Percentiles rank a stretch among this genome's conserved stretches.
Evolutionary conservation across 1,140 invertebrate species (phyloP).

Genomic region (Lasioglossum albipes): DNA sequence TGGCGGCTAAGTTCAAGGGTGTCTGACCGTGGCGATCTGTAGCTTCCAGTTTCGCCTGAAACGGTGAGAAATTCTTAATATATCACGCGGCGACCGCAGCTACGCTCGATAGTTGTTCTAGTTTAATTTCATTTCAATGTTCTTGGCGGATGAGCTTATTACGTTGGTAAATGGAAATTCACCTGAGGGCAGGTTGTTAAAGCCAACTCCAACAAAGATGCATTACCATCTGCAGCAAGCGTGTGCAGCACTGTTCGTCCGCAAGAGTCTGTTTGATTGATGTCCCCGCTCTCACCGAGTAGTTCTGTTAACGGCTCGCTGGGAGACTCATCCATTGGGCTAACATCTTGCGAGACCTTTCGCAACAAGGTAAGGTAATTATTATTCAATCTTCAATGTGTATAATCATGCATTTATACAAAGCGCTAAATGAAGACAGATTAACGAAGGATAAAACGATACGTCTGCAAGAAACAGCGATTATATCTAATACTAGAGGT

Average conservation of each 20-base stretch:
- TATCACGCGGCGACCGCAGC: too few species aligned
- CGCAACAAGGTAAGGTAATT: background rate
- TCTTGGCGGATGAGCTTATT: background rate
- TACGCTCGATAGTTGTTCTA: background rate
- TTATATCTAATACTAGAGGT: too few species aligned
- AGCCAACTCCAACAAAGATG: slow-evolving; percentile 83
- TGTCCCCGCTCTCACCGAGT: slow-evolving; percentile 77
- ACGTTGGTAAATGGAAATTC: slow-evolving; percentile 32
- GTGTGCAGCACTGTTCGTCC: slow-evolving; percentile 88
- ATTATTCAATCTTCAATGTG: background rate
- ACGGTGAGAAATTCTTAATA: background rate
- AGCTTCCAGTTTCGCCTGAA: slow-evolving; percentile 82
- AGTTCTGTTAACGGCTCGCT: slow-evolving; percentile 77
- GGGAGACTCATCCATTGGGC: slow-evolving; percentile 76
- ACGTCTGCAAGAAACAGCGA: too few species aligned
- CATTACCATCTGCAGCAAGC: slow-evolving; percentile 87
- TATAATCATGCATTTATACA: too few species aligned
- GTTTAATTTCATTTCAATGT: background rate
- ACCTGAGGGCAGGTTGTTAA: slow-evolving; percentile 82
- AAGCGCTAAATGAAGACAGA: too few species aligned
- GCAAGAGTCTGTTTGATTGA: slow-evolving; percentile 81
- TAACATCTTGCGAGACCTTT: slow-evolving; percentile 76
- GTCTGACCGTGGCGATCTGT: slow-evolving; percentile 90
- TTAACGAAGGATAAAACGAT: too few species aligned
- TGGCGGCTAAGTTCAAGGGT: slow-evolving; percentile 89